Base-by-base conservation (phyloP, 1,140 invertebrate genomes). In the Sinella curviseta region DNA sequence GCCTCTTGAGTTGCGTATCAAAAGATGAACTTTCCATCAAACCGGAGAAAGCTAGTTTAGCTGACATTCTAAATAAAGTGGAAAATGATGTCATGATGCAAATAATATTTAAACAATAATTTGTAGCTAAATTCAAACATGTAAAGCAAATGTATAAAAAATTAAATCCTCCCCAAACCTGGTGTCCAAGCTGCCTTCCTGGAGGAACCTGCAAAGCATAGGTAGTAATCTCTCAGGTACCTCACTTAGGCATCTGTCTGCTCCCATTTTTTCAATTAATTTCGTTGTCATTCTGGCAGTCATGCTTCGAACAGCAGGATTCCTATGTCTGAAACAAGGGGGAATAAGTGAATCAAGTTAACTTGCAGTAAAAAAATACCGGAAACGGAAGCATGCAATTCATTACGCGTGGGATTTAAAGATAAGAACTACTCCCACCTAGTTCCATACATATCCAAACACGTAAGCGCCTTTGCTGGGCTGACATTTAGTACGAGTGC, bases 161-260 rank as follows among this genome's bases (percentile, higher is more conserved):
- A 20, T 20, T 74, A n/a, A n/a, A n/a, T n/a, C n/a, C n/a, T n/a
- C n/a, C n/a, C n/a, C 77, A 83, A 87, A 93, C 89, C 97, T 92
- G 0, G 95, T 94, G 81, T 96, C 94, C 26, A 94, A 89, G 85
- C 92, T 94, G 17, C 94, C 93, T 86, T 98, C 97, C 8, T 92
- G 92, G 0, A 96, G 86, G 78, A 97, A 90, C 84, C 94, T 94
- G 0, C 95, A 94, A 1, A 92, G 92, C 0, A 93, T 91, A 28
- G 92, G 89, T 36, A 99, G 87, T 48, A 97, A 88, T 82, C 93
- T 91, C 80, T 96, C 94, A 0, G 92, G 90, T 84, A 94, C 87
- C 3, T 89, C 88, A 73, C 90, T 90, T 82, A 97, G 91, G 2
- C 92, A 88, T 78, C 91, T 89, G 35, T 93, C 91, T 0, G 92